A percentile compares a stretch with the other conserved stretches of the same genome.
These are phyloP conservation scores for Amyelois transitella DNA, from an alignment of 1,140 invertebrate species.

Conservation along the genomic window DNA sequence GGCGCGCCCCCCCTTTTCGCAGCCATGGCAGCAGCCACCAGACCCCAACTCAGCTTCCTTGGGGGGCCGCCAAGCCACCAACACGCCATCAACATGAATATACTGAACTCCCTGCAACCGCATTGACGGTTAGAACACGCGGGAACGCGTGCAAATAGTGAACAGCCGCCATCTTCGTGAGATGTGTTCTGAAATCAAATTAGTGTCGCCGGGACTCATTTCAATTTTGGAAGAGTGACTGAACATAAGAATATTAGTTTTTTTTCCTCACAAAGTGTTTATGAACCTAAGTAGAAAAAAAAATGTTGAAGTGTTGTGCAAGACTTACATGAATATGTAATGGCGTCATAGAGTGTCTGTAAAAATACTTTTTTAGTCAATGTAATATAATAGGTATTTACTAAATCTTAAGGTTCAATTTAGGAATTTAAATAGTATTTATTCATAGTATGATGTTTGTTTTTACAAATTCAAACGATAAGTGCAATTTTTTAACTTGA, in stretches of 20 bases:
- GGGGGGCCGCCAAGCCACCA: conserved; percentile 63
- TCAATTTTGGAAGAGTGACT: too few species aligned
- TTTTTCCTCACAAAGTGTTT: not conserved
- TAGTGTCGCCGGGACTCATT: too few species aligned
- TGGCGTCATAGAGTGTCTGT: not conserved
- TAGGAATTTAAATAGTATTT: conserved; percentile 1
- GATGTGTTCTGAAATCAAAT: not conserved
- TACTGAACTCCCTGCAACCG: conserved; percentile 63
- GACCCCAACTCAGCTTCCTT: conserved; percentile 63
- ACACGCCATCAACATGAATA: conserved; percentile 70
- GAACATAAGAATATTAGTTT: too few species aligned
- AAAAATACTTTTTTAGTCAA: not conserved
- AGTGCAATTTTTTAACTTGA: conserved; percentile 25
- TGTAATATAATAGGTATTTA: not conserved
- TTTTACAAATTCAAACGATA: conserved; percentile 16
- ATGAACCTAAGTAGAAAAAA: not conserved
- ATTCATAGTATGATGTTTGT: not conserved
- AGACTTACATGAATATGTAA: not conserved
- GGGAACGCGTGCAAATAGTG: conserved; percentile 35
- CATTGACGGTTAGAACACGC: conserved; percentile 62
- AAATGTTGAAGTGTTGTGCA: not conserved
- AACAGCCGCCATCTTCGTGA: conserved; percentile 43
- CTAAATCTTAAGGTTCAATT: not conserved
- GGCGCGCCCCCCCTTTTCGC: conserved; percentile 63
- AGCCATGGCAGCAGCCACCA: conserved; percentile 61